phyloP scores from a whole-genome alignment of 2,797 vertebrate species.

The Malacoctenus gilli region DNA sequence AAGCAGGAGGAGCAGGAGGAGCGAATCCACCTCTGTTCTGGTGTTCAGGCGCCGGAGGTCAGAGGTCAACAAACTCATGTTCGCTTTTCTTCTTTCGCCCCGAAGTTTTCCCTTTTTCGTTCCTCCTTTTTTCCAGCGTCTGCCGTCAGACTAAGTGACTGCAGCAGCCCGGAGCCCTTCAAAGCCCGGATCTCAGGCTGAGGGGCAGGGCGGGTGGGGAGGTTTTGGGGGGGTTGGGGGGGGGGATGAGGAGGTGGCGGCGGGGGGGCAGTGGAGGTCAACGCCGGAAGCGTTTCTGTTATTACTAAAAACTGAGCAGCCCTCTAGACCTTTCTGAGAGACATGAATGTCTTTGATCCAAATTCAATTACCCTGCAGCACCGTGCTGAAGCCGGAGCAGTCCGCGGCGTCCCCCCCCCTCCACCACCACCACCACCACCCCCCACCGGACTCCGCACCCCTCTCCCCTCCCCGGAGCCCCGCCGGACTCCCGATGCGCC shows the following conservation, averaged over 20 bases:
- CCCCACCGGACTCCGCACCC: slow-evolving; percentile 23
- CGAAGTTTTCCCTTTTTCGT: neutral
- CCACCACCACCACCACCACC: too few species aligned
- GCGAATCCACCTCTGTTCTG: too few species aligned
- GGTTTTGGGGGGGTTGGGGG: slow-evolving; percentile 14
- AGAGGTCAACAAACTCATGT: too few species aligned
- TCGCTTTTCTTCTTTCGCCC: too few species aligned
- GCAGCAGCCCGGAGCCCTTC: slow-evolving; percentile 41
- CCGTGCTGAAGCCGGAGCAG: slow-evolving; percentile 21
- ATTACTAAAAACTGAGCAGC: slow-evolving; percentile 74
- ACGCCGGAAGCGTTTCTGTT: slow-evolving; percentile 72
- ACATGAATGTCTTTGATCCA: slow-evolving; percentile 73
- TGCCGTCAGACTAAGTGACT: slow-evolving; percentile 30
- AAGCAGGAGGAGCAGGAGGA: too few species aligned
- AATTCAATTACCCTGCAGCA: slow-evolving; percentile 66
- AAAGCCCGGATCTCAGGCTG: slow-evolving; percentile 51
- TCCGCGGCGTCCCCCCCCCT: too few species aligned
- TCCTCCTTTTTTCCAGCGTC: neutral
- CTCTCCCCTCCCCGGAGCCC: neutral
- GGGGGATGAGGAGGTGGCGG: slow-evolving; percentile 20
- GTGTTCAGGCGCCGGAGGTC: too few species aligned
- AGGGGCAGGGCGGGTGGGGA: slow-evolving; percentile 12
- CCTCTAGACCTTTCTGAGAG: slow-evolving; percentile 63
- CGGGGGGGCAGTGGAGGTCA: slow-evolving; percentile 58
- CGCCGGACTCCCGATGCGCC: slow-evolving; percentile 13